phyloP scores from a whole-genome alignment of 2,888 invertebrate species.

The Melolontha melolontha region DNA sequence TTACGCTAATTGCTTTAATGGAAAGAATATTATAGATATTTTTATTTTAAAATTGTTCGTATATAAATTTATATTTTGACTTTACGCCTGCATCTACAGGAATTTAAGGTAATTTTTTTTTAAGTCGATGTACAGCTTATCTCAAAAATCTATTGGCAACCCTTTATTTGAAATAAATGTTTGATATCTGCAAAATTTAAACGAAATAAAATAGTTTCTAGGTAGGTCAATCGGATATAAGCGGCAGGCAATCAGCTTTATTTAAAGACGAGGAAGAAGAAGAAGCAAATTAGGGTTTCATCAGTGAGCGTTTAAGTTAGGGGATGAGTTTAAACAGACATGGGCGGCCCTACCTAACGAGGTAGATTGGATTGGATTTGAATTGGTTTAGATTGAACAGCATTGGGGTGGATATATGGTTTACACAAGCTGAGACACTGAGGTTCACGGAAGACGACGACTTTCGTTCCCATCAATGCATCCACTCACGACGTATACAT shows the following conservation, averaged over 20 bases:
- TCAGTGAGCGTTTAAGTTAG: constrained; percentile 63
- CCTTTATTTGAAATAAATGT: constrained; percentile 8
- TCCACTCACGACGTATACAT: constrained; percentile 2
- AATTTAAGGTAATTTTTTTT: no score
- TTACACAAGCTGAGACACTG: constrained; percentile 48
- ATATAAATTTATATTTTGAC: no score
- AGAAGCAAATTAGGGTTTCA: constrained; percentile 64
- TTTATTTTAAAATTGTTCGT: no score
- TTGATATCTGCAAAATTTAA: constrained; percentile 31
- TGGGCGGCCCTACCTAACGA: constrained; percentile 63
- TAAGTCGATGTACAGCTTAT: neutral
- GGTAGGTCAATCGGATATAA: constrained; percentile 39
- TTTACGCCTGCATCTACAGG: no score
- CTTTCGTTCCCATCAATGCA: constrained; percentile 7
- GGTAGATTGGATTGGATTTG: constrained; percentile 64
- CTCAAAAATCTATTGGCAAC: constrained; percentile 7
- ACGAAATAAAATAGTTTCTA: constrained; percentile 37
- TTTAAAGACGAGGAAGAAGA: constrained; percentile 61
- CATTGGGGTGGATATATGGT: constrained; percentile 62
- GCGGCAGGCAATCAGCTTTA: constrained; percentile 59
- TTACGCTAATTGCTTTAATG: no score
- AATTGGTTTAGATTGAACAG: constrained; percentile 64
- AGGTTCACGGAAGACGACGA: constrained; percentile 17
- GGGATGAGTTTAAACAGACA: constrained; percentile 62
- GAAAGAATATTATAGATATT: no score